These are phyloP conservation scores for Apodemia zela DNA, from an alignment of 2,888 invertebrate genomes.

Conservation along the genomic window DNA sequence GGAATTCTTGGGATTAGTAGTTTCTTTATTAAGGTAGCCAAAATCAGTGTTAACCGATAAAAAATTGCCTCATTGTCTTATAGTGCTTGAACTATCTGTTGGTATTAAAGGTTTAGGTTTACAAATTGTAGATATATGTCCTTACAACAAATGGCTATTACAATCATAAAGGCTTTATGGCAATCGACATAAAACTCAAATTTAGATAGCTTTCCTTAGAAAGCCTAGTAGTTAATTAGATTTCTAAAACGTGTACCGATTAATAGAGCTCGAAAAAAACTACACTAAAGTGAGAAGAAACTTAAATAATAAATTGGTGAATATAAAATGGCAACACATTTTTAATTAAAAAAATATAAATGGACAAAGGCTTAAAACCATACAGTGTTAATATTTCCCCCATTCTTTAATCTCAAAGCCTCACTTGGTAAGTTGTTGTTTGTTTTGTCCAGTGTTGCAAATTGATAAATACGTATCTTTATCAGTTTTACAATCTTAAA, in stretches of 20 bases:
- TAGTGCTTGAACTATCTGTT: not conserved
- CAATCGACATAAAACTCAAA: conserved; percentile 13
- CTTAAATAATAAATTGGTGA: not conserved
- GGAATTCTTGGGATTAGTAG: too few species aligned
- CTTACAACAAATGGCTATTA: conserved; percentile 5
- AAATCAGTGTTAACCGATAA: not conserved
- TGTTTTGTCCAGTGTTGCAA: not conserved
- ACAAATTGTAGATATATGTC: conserved; percentile 4
- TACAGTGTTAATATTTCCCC: too few species aligned
- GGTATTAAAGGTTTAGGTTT: not conserved
- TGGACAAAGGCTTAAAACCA: too few species aligned
- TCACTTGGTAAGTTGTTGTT: too few species aligned
- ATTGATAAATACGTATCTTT: not conserved
- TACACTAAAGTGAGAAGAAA: conserved; percentile 1
- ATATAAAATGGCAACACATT: too few species aligned
- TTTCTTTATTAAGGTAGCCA: too few species aligned
- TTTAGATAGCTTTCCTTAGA: conserved; percentile 14
- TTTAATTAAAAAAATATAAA: too few species aligned
- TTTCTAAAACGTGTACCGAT: conserved; percentile 12
- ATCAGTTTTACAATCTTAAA: too few species aligned
- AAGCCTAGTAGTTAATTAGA: conserved; percentile 14
- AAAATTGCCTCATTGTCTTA: not conserved
- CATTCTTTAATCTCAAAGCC: too few species aligned
- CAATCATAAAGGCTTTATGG: conserved; percentile 9
- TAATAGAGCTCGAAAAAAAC: conserved; percentile 11